phyloP scores from a whole-genome alignment of 2,888 invertebrate species.

The Parochlus steinenii region DNA sequence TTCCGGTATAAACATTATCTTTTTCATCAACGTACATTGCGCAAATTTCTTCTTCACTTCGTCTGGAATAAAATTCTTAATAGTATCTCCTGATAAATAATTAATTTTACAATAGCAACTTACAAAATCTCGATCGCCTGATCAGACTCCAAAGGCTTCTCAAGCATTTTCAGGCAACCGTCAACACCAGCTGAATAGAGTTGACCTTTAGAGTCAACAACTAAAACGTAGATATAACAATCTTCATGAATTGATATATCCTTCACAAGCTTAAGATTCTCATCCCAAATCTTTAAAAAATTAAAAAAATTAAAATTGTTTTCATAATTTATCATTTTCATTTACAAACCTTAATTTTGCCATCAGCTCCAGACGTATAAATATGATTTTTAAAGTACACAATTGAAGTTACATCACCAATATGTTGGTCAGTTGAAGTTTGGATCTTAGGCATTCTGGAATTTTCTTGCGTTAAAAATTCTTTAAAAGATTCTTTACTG shows the following conservation, averaged over 20 bases:
- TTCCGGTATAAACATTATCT: slow-evolving; percentile 22
- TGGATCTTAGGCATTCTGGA: no score
- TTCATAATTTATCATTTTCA: background rate
- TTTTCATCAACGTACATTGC: slow-evolving; percentile 24
- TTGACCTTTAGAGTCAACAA: slow-evolving; percentile 24
- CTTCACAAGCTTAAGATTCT: slow-evolving; percentile 22
- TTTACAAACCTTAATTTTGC: slow-evolving; percentile 26
- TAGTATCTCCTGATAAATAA: no score
- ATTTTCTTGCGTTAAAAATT: no score
- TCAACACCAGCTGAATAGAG: slow-evolving; percentile 28
- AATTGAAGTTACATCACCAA: slow-evolving; percentile 26
- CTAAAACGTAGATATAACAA: slow-evolving; percentile 27
- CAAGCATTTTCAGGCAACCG: slow-evolving; percentile 25
- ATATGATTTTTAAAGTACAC: slow-evolving; percentile 22
- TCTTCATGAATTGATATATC: slow-evolving; percentile 24
- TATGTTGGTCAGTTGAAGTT: slow-evolving; percentile 18
- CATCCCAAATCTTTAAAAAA: slow-evolving; percentile 25
- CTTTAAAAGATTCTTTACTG: no score
- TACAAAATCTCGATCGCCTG: slow-evolving; percentile 20
- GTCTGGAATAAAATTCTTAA: no score
- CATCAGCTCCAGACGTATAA: slow-evolving; percentile 30
- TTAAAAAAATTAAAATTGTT: background rate
- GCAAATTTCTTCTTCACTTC: slow-evolving; percentile 26
- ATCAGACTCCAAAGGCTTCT: slow-evolving; percentile 22
- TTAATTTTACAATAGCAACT: no score